Evolutionary conservation across 2,888 invertebrate species (phyloP).

Genomic region (Sisyra terminalis): DNA sequence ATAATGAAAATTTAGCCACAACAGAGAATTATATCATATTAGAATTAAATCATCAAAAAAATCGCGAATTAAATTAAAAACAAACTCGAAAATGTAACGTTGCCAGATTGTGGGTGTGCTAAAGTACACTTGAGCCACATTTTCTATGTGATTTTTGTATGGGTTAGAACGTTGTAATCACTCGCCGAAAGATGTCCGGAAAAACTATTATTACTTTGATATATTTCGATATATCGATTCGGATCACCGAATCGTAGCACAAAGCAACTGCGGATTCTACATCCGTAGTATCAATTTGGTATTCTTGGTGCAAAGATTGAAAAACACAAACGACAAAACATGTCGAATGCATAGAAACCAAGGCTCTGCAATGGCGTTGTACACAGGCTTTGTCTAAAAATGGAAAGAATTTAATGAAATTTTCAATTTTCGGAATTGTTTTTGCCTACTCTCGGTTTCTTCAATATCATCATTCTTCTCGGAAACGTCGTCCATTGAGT

Average conservation of each 20-base stretch:
- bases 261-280: slow-evolving; percentile 52
- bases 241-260: slow-evolving; percentile 47
- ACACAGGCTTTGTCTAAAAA: slow-evolving; percentile 26
- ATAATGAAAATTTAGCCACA: too few species aligned
- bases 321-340: slow-evolving; percentile 45
- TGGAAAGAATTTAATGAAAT: too few species aligned
- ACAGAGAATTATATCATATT: too few species aligned
- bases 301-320: slow-evolving; percentile 40
- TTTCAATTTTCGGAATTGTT: too few species aligned
- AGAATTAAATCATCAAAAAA: too few species aligned
- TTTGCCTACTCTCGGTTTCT: slow-evolving; percentile 11
- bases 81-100: too few species aligned
- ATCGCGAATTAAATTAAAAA: too few species aligned
- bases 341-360: slow-evolving; percentile 40
- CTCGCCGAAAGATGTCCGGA: too few species aligned
- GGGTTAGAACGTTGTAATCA: too few species aligned
- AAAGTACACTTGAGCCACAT: too few species aligned
- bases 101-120: too few species aligned
- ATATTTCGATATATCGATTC: slow-evolving; percentile 54
- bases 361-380: slow-evolving; percentile 37
- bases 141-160: too few species aligned
- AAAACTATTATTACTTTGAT: slow-evolving; percentile 33
- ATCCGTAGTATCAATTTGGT: slow-evolving; percentile 39
- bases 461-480: slow-evolving; percentile 31
- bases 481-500: slow-evolving; percentile 22